Evolutionary conservation across 1,140 invertebrate species (phyloP), one percentile per base, ranked within the genome.

Genomic region (Nephotettix cincticeps): DNA sequence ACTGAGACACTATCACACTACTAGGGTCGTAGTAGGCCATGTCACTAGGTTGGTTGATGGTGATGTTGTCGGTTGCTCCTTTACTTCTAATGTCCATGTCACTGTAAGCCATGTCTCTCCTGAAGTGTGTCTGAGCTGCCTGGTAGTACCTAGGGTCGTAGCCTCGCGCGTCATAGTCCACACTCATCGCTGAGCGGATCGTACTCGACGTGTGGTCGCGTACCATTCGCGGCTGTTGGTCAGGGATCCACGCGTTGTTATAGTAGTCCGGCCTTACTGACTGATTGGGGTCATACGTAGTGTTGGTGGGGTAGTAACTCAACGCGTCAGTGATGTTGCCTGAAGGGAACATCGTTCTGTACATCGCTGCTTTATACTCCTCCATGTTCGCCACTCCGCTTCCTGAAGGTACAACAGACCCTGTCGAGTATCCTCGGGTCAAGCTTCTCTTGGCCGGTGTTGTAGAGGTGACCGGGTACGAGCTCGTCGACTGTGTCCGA

Each of bases 271-370:
- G 19, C n/a, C 47, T 66, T 54, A 40, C 32, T 66, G 25, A 30
- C 1, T 43, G 30, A 36, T 36, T 4, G 17, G 32, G 32, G 28
- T 45, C 36, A 19, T 61, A 72, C 1, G 47, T 51, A n/a, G 9
- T 84, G 64, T 86, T 90, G 0, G 89, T 90, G 54, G 90, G 90
- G 79, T 92, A 91, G 73, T 92, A 92, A 0, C 89, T 88, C 43
- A 91, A 79, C 21, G 90, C 90, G 77, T 92, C 90, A 0, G 90
- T 92, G 28, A 91, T 87, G 78, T 90, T 91, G 19, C 88, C 87
- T 0, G 87, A 85, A 40, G 89, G 89, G 78, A 90, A 91, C 82
- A 86, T 89, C 17, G 86, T 84, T 30, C 88, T 83, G 76, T 89
- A 88, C 78, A 87, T 84, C 1, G 84, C 83, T 25, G 81, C 81